phyloP scores from a whole-genome alignment of 1,140 invertebrate genomes.

The Adelges cooleyi region DNA sequence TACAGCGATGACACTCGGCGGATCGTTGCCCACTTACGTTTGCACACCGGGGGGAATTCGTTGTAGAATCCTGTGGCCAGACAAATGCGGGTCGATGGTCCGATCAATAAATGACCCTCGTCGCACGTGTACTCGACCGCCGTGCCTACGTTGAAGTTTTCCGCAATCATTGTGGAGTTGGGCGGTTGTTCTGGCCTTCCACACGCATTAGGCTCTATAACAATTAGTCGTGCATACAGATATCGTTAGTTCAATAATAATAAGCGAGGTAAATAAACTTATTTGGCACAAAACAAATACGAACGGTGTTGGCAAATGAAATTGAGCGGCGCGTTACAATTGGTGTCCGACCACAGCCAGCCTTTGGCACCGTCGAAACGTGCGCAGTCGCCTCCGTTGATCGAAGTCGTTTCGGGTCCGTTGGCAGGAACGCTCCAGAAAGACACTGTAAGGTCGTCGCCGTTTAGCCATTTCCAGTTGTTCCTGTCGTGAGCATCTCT shows the following conservation, averaged over 20 bases:
- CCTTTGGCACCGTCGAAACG: constrained; percentile 84
- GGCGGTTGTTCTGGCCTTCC: constrained; percentile 83
- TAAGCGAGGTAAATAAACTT: too few relatives aligned
- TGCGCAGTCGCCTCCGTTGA: constrained; percentile 64
- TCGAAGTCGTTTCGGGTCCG: not conserved
- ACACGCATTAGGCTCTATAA: constrained; percentile 72
- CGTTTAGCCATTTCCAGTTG: constrained; percentile 84
- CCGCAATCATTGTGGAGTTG: constrained; percentile 73
- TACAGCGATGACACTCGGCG: not conserved
- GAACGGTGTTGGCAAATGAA: constrained; percentile 91
- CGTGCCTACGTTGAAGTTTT: constrained; percentile 68
- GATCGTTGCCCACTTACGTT: constrained; percentile 53
- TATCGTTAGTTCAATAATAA: too few relatives aligned
- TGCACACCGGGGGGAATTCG: constrained; percentile 84
- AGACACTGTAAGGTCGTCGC: constrained; percentile 75
- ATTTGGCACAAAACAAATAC: constrained; percentile 42
- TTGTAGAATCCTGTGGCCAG: constrained; percentile 86
- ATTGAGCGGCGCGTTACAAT: constrained; percentile 72
- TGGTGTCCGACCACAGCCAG: constrained; percentile 89
- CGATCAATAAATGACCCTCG: constrained; percentile 72
- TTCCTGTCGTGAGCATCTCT: constrained; percentile 63
- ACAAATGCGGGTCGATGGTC: constrained; percentile 69
- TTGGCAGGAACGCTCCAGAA: constrained; percentile 84
- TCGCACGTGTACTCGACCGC: constrained; percentile 79
- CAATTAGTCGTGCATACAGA: too few relatives aligned